Percentiles rank a stretch among this genome's conserved stretches.
These are phyloP conservation scores for Diachrysia chrysitis DNA, from an alignment of 2,888 invertebrate species.

Conservation along the genomic window DNA sequence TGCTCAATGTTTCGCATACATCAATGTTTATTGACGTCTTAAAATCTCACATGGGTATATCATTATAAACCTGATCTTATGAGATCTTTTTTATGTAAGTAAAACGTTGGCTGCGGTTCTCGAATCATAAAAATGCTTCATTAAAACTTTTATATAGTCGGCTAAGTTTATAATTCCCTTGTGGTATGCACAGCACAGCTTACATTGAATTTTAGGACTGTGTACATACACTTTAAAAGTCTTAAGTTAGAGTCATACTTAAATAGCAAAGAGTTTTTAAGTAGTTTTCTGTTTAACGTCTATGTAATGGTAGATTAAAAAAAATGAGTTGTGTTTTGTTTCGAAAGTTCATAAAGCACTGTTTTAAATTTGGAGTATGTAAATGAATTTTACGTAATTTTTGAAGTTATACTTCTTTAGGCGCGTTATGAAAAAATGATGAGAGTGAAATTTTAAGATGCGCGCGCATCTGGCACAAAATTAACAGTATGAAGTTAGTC, in stretches of 20 bases:
- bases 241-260: constrained; percentile 14
- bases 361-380: neutral
- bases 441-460: no score
- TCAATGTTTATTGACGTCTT: neutral
- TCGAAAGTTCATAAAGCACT: neutral
- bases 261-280: constrained; percentile 24
- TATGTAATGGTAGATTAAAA: constrained; percentile 12
- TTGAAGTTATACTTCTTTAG: no score
- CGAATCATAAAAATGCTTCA: constrained; percentile 51
- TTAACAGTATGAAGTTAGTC: no score
- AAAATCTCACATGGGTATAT: neutral
- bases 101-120: constrained; percentile 13
- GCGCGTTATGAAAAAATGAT: no score
- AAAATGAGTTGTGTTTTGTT: constrained; percentile 18
- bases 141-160: constrained; percentile 53
- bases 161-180: constrained; percentile 41
- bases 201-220: constrained; percentile 34
- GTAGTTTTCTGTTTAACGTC: constrained; percentile 7
- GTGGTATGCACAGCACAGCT: constrained; percentile 42
- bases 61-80: neutral
- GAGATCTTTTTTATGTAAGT: constrained; percentile 13
- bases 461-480: no score
- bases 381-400: no score
- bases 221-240: constrained; percentile 16
- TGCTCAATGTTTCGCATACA: constrained; percentile 1